Conservation (phyloP, 2,888 invertebrate species). For the Limnephilus auricula region DNA sequence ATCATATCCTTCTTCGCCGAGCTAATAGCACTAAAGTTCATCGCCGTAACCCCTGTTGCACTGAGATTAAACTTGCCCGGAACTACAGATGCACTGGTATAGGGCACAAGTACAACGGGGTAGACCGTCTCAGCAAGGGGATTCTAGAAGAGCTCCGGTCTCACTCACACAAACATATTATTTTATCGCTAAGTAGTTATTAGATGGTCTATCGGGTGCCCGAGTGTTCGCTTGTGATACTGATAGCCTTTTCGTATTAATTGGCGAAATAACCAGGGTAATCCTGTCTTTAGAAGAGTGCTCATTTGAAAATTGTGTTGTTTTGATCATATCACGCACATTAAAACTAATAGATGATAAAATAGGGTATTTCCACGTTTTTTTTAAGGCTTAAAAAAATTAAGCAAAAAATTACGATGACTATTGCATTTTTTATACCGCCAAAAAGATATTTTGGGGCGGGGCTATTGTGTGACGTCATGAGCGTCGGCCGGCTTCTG, state of each 20-base stretch:
- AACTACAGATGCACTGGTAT: slow-evolving; percentile 30
- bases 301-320: neutral
- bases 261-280: neutral
- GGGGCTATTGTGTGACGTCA: too few species aligned
- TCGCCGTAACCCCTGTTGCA: slow-evolving; percentile 26
- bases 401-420: too few species aligned
- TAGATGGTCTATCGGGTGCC: neutral
- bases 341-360: too few species aligned
- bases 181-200: neutral
- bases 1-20: slow-evolving; percentile 46
- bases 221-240: neutral
- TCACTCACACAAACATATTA: neutral
- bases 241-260: neutral
- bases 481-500: too few species aligned
- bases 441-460: too few species aligned
- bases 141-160: neutral
- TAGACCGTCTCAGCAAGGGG: neutral
- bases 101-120: neutral
- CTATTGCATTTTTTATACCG: too few species aligned
- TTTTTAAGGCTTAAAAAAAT: too few species aligned
- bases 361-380: too few species aligned
- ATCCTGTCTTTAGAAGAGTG: neutral
- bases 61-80: slow-evolving; percentile 37
- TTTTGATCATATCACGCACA: neutral
- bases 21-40: slow-evolving; percentile 51